Evolutionary conservation across 2,888 invertebrate species (phyloP), one percentile per base, ranked within the genome.

Genomic region (Ophion slaviceki): DNA sequence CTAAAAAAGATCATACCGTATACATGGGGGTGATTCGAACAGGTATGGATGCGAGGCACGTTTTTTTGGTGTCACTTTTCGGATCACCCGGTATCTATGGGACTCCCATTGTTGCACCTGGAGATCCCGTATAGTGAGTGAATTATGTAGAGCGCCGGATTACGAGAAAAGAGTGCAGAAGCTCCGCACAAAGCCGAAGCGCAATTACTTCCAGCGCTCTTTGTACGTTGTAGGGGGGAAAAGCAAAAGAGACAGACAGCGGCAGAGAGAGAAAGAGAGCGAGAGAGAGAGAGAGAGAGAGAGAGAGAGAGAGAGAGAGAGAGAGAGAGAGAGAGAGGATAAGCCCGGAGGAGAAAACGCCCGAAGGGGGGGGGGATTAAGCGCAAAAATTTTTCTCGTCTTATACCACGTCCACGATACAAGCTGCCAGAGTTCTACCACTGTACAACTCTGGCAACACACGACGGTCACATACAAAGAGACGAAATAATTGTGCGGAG

Each of bases 181-280:
- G 75, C 81, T 59, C 24, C 47, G 76, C 71, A 76, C 82, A 82
- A 85, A 85, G 85, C 82, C 75, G 76, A 80, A 85, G 85, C 82
- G 82, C 85, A 82, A 85, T 85, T 85, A 85, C 85, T 85, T 85
- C 24, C 82, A 80, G 53, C 47, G 76, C 76, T 82, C 85, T 82
- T 85, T 85, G 85, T 85, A 76, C 11, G 59, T 59, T 20, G 47
- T 45, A 40, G 47, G n/a, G 57, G 14, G 47, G 20, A 53, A 61
- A 36, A 76, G 76, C 40, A 20, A 62, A 40, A 57, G 70, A 28
- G 47, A 61, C 64, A 70, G 53, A 68, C 61, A 78, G 53, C 24
- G 66, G 40, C 14, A 67, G 57, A 77, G 74, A 75, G 70, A 68
- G 57, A 71, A 2, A 32, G 47, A 32, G 40, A 61, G 53, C 71